Base-by-base conservation (phyloP, 2,797 vertebrate genomes). In the Perodicticus potto region DNA sequence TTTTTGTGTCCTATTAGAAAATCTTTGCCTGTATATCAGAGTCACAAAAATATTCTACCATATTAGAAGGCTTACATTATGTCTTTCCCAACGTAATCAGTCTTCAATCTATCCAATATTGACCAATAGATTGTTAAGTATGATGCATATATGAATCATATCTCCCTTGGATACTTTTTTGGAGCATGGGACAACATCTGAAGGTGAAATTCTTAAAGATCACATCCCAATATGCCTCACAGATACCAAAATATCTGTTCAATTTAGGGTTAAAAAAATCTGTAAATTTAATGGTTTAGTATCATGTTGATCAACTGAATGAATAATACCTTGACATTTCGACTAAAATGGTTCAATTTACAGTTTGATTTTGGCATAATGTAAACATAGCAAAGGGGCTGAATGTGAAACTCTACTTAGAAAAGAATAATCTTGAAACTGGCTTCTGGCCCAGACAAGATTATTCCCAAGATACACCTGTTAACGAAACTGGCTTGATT, bases 401-500 rank as follows among this genome's bases (percentile, higher is more conserved):
- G 37, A 93, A 61, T 7, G 1, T 74, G 45, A 34, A 88, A 70
- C 40, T 78, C 34, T 34, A 6, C 77, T 94, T 88, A 86, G 82
- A 92, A 88, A 63, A 78, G n/a, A 86, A 22, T 65, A 67, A 45
- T 59, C 27, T 95, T 80, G 93, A 89, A 97, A 94, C 45, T 96
- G 94, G 82, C 65, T 92, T 61, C 23, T 94, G 91, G 10, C 63
- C 90, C 83, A 93, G 13, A 57, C 10, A 65, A 94, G 92, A 96
- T 93, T 94, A 93, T 59, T 88, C 72, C 78, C 78, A 40, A 76
- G 92, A 91, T 23, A 90, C 65, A 91, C 19, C 13, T 76, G 89
- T 93, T 85, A 96, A 96, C 37, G 86, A 95, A 96, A 96, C 89
- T 70, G 40, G n/a, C 84, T 57, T 96, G 1, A 27, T 95, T 90